Percentiles rank a stretch among this genome's conserved stretches.
These are phyloP conservation scores for Mellilla xanthometata DNA, from an alignment of 2,888 invertebrate species.

Conservation along the genomic window DNA sequence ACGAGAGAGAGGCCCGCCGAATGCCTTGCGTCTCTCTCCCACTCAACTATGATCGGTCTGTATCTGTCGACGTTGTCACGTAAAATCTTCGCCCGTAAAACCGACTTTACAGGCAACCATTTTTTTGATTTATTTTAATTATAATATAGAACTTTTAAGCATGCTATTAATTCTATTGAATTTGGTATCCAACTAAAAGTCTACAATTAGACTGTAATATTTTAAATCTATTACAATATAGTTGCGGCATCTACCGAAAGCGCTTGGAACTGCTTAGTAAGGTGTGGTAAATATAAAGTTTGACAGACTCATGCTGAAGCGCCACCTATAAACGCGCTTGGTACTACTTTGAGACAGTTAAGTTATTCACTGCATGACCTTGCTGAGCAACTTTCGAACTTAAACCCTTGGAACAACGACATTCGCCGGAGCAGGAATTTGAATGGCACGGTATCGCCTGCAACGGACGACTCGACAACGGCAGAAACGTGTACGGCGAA, in stretches of 20 bases:
- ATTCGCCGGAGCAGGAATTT: constrained; percentile 65
- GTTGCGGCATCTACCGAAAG: constrained; percentile 29
- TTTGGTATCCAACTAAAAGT: too few species aligned
- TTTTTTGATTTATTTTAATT: too few species aligned
- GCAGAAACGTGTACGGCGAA: constrained; percentile 82
- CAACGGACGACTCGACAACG: constrained; percentile 50
- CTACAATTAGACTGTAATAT: too few species aligned
- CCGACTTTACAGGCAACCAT: too few species aligned
- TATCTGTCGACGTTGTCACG: too few species aligned
- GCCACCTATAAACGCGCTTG: constrained; percentile 45
- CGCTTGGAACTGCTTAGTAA: background rate
- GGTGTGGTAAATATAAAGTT: background rate
- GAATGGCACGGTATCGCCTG: constrained; percentile 61
- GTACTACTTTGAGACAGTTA: constrained; percentile 35
- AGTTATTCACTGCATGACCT: constrained; percentile 56
- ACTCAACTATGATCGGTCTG: too few species aligned
- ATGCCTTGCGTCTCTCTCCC: too few species aligned
- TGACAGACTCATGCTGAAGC: constrained; percentile 26
- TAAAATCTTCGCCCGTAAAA: too few species aligned
- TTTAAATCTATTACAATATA: too few species aligned
- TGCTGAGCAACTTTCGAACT: constrained; percentile 74
- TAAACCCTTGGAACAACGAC: constrained; percentile 65
- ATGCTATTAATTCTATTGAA: too few species aligned
- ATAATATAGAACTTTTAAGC: too few species aligned
- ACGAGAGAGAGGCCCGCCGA: too few species aligned